These are phyloP conservation scores for Meles meles DNA, from an alignment of 2,113 vertebrate genomes.

Conservation along the genomic window DNA sequence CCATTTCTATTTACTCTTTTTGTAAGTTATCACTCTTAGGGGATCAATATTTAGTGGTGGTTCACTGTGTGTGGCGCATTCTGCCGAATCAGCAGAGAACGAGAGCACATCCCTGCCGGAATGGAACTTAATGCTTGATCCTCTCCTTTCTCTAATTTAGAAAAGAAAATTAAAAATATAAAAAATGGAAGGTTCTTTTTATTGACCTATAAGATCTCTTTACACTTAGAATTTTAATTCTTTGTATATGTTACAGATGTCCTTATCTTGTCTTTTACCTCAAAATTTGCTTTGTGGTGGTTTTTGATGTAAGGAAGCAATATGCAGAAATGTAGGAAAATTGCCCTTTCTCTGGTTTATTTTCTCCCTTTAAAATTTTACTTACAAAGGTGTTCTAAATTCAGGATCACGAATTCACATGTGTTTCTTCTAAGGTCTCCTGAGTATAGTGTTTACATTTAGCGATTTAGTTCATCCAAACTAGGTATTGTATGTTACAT, in stretches of 20 bases:
- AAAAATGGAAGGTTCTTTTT: neutral
- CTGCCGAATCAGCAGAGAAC: neutral
- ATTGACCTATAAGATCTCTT: neutral
- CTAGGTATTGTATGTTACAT: neutral
- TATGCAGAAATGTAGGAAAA: neutral
- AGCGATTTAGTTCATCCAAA: neutral
- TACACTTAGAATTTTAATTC: neutral
- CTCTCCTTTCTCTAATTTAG: neutral
- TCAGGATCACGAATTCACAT: neutral
- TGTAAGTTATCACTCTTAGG: neutral
- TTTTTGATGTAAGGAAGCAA: neutral
- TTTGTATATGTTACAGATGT: neutral
- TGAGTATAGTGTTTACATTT: neutral
- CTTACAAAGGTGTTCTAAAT: neutral
- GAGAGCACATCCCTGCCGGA: neutral
- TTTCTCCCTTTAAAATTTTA: neutral
- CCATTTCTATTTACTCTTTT: neutral
- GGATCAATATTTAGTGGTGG: neutral
- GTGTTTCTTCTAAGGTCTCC: neutral
- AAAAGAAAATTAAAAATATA: neutral
- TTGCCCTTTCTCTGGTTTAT: neutral
- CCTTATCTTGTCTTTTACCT: neutral
- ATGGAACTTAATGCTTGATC: neutral
- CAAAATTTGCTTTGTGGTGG: neutral
- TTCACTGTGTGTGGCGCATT: neutral